Evolutionary conservation across 2,888 invertebrate genomes (phyloP).

Genomic region (Leptothorax acervorum): DNA sequence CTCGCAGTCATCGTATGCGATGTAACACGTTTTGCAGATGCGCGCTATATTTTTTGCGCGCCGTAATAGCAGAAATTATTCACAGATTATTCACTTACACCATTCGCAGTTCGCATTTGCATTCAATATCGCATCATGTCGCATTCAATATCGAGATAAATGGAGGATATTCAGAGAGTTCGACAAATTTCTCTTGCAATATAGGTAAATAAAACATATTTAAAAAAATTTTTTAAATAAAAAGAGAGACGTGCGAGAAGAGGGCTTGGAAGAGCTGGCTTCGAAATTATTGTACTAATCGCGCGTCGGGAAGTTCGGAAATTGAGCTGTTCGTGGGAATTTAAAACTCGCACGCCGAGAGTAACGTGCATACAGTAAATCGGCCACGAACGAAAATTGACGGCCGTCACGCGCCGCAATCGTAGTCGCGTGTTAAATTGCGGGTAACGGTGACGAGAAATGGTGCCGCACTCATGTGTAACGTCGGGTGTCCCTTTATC

Average conservation of each 20-base stretch:
- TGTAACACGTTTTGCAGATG: slow-evolving; percentile 9
- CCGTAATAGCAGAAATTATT: slow-evolving; percentile 27
- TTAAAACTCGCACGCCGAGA: slow-evolving; percentile 41
- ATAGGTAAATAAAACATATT: not conserved
- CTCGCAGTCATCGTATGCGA: not conserved
- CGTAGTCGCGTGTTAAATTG: slow-evolving; percentile 62
- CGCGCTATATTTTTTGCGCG: not conserved
- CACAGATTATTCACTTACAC: slow-evolving; percentile 14
- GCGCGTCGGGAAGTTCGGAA: slow-evolving; percentile 47
- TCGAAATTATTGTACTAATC: slow-evolving; percentile 38
- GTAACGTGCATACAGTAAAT: slow-evolving; percentile 32
- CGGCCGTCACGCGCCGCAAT: slow-evolving; percentile 64
- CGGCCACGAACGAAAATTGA: slow-evolving; percentile 62
- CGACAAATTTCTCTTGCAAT: not conserved
- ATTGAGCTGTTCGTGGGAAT: slow-evolving; percentile 68
- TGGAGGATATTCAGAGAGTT: not conserved
- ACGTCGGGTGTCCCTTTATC: slow-evolving; percentile 45
- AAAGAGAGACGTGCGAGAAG: not conserved
- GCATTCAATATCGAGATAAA: slow-evolving; percentile 31
- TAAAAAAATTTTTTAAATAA: not conserved
- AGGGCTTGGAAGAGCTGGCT: not conserved
- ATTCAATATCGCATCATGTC: not conserved
- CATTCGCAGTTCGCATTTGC: not conserved
- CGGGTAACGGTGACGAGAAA: slow-evolving; percentile 65
- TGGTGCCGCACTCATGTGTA: slow-evolving; percentile 52